Evolutionary conservation across 2,797 vertebrate species (phyloP).

Genomic region (Nannoperca obscura): DNA sequence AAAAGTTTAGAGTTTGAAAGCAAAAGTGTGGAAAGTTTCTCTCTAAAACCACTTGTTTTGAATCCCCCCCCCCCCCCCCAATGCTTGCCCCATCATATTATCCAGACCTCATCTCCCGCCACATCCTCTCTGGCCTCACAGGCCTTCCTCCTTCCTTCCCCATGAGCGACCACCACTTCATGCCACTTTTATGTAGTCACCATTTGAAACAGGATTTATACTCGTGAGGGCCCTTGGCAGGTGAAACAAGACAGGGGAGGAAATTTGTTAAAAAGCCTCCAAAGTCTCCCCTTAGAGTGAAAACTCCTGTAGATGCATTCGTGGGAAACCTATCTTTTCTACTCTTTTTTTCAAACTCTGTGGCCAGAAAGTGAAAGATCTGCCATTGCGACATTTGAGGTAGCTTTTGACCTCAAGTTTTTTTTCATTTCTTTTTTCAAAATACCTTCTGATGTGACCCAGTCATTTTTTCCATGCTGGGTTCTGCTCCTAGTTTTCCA

Average conservation of each 20-base stretch:
- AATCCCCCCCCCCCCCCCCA: background rate
- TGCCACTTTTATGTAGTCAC: constrained; percentile 27
- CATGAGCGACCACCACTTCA: constrained; percentile 16
- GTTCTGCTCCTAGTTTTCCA: constrained; percentile 70
- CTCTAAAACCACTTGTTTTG: too few species aligned
- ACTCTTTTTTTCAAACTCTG: constrained; percentile 23
- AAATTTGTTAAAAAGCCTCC: constrained; percentile 14
- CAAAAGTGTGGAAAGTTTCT: too few species aligned
- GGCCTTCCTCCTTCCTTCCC: constrained; percentile 13
- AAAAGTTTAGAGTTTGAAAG: too few species aligned
- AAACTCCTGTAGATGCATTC: constrained; percentile 31
- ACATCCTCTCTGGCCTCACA: constrained; percentile 32
- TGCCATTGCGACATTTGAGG: constrained; percentile 23
- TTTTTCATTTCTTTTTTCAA: constrained; percentile 45
- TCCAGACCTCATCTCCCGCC: constrained; percentile 40
- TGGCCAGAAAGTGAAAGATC: constrained; percentile 44
- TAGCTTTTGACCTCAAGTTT: constrained; percentile 41
- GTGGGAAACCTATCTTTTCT: constrained; percentile 33
- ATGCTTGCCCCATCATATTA: constrained; percentile 4
- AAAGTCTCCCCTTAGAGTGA: constrained; percentile 5
- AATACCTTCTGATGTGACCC: constrained; percentile 63
- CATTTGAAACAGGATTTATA: constrained; percentile 43
- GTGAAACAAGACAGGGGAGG: constrained; percentile 40
- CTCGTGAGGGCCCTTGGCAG: constrained; percentile 18
- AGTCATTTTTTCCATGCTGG: constrained; percentile 72